Base-by-base conservation (phyloP, 2,888 invertebrate species). In the Andrena fulva region DNA sequence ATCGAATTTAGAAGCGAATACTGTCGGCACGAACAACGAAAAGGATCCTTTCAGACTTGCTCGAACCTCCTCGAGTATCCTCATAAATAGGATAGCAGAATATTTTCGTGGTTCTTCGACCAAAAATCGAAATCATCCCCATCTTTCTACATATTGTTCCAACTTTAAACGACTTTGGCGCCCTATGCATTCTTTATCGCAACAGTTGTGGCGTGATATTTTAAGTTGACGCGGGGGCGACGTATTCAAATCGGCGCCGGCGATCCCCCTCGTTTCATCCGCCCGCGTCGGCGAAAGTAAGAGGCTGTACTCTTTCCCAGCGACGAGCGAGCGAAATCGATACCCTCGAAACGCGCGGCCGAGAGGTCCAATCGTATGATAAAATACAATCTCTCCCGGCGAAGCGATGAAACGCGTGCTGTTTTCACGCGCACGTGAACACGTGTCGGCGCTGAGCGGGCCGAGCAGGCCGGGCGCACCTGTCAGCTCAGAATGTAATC, bases 401-500 rank as follows among this genome's bases (percentile, higher is more conserved):
- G 90, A 90, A 90, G 90, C 87, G 90, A 75, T 66, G 76, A 83
- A 70, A 52, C 35, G 75, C 71, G 60, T 59, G 42, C 42, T 35
- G 48, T 12, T 20, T 66, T 59, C 50, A 71, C 63, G 66, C 72
- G 62, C 67, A 35, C 64, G 54, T 54, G 66, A 63, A 68, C 77
- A 69, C 68, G 62, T 54, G 66, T 72, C 66, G 31, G 27, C 56
- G 74, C 56, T 10, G 59, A 63, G 59, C 16, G 42, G 35, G 48
- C 76, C 24, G 31, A 54, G 54, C 62, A 31, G 64, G 42, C 68
- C 67, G 62, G 73, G 80, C 75, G 86, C 92, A 93, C 93, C 91
- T 92, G 93, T 93, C 93, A 90, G 90, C 89, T 87, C 91, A 85
- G 91, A 92, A 91, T 92, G 91, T 91, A 92, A 92, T 93, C 92